Evolutionary conservation across 2,797 vertebrate genomes (phyloP).

Genomic region (Melanotaenia trifasciata): DNA sequence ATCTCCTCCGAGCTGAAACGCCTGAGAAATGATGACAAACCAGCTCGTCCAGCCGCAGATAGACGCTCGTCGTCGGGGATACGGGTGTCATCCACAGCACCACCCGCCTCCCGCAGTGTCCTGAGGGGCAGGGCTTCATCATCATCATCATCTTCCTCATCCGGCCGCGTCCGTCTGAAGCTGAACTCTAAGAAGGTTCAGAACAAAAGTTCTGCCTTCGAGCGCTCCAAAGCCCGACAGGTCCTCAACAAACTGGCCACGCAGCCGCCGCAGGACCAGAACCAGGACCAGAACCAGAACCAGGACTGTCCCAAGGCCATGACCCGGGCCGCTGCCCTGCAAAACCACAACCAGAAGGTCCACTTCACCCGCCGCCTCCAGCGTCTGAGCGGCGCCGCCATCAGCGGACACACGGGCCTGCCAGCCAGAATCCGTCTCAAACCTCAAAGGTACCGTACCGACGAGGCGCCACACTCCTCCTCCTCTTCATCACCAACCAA

Average conservation of each 20-base stretch:
- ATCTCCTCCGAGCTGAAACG: constrained; percentile 82
- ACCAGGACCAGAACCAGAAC: not conserved
- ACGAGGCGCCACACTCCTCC: constrained; percentile 76
- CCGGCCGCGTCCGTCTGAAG: constrained; percentile 82
- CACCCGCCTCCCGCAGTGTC: constrained; percentile 65
- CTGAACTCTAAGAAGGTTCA: constrained; percentile 92
- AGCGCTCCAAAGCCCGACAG: constrained; percentile 90
- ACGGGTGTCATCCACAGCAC: constrained; percentile 75
- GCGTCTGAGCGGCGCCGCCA: constrained; percentile 82
- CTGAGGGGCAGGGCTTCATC: constrained; percentile 69
- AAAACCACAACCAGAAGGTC: constrained; percentile 93
- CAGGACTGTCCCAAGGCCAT: constrained; percentile 60
- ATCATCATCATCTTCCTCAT: constrained; percentile 62
- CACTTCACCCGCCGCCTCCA: constrained; percentile 95
- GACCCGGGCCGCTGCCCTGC: constrained; percentile 83
- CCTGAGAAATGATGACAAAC: constrained; percentile 89
- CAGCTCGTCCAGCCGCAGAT: constrained; percentile 80
- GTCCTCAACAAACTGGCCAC: constrained; percentile 92
- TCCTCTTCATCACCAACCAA: constrained; percentile 74
- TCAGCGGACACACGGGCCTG: constrained; percentile 49
- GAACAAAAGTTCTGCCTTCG: constrained; percentile 87
- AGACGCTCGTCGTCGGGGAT: constrained; percentile 78
- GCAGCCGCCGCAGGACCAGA: constrained; percentile 18
- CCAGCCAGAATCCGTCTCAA: constrained; percentile 93
- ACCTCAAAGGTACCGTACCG: constrained; percentile 97